phyloP scores from a whole-genome alignment of 2,888 invertebrate genomes.

The Conus canariensis region DNA sequence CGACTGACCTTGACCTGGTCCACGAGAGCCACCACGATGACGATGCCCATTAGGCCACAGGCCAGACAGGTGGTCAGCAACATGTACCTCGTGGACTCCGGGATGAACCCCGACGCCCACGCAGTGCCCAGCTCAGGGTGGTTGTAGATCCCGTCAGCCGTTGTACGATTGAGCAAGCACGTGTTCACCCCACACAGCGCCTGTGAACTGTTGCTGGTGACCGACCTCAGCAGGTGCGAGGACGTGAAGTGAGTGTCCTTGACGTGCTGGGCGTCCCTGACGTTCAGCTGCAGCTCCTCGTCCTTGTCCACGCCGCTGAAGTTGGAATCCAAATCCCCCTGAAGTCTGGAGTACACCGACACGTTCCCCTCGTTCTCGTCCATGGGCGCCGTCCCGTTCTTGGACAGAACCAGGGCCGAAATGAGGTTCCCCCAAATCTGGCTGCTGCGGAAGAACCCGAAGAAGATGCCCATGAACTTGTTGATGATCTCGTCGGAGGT shows the following conservation, averaged over 20 bases:
- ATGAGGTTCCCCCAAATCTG: conserved; percentile 76
- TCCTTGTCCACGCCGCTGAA: too few species aligned
- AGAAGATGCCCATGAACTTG: conserved; percentile 75
- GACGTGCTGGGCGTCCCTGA: too few species aligned
- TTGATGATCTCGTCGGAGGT: conserved; percentile 67
- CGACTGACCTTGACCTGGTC: conserved; percentile 58
- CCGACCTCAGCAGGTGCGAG: too few species aligned
- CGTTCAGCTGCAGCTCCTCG: too few species aligned
- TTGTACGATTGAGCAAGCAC: conserved; percentile 45
- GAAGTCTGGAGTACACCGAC: too few species aligned
- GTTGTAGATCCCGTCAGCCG: conserved; percentile 53
- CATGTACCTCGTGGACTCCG: conserved; percentile 65
- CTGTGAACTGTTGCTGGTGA: background rate
- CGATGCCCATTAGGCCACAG: conserved; percentile 71
- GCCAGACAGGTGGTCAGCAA: conserved; percentile 71
- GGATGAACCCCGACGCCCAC: conserved; percentile 55
- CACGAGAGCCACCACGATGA: conserved; percentile 66
- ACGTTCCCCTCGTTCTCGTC: background rate
- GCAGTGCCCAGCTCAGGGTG: conserved; percentile 41
- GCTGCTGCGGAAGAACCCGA: conserved; percentile 72
- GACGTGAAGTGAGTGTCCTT: too few species aligned
- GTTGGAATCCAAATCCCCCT: too few species aligned
- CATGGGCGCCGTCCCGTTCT: conserved; percentile 58
- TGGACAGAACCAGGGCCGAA: conserved; percentile 67
- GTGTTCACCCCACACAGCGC: conserved; percentile 44